A percentile compares a stretch with the other conserved stretches of the same genome.
phyloP scores from a whole-genome alignment of 2,888 invertebrate species.

The Drosophila kokeensis region DNA sequence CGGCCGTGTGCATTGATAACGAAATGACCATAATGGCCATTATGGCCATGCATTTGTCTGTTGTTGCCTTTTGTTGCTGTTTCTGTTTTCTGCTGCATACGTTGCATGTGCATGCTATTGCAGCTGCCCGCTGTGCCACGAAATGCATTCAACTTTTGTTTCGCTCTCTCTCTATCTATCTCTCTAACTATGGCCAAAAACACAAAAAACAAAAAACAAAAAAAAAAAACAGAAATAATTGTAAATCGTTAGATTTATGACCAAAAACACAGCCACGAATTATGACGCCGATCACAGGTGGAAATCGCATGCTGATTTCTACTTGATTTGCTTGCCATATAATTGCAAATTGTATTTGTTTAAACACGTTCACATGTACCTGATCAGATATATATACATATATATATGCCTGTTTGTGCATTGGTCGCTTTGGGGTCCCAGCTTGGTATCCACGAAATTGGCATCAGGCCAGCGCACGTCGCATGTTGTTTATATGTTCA shows the following conservation, averaged over 20 bases:
- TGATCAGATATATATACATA: conserved; percentile 1
- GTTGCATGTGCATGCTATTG: conserved; percentile 66
- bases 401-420: conserved; percentile 11
- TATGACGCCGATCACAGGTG: conserved; percentile 80
- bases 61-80: conserved; percentile 39
- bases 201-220: conserved; percentile 6
- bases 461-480: conserved; percentile 67
- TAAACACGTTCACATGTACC: conserved; percentile 71
- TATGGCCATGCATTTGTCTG: conserved; percentile 63
- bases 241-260: conserved; percentile 80
- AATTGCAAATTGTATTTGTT: conserved; percentile 79
- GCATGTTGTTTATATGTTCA: conserved; percentile 65
- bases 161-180: conserved; percentile 6
- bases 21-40: conserved; percentile 77
- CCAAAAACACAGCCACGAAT: conserved; percentile 79
- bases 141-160: conserved; percentile 64
- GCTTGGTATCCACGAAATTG: conserved; percentile 58
- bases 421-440: conserved; percentile 27
- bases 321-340: conserved; percentile 81
- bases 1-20: conserved; percentile 63
- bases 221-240: conserved; percentile 63
- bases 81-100: conserved; percentile 31
- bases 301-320: conserved; percentile 79
- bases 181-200: conserved; percentile 6
- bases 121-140: conserved; percentile 77